A percentile compares a stretch with the other conserved stretches of the same genome.
Conservation (phyloP, 1,140 invertebrate genomes). For the Ostrea edulis region DNA sequence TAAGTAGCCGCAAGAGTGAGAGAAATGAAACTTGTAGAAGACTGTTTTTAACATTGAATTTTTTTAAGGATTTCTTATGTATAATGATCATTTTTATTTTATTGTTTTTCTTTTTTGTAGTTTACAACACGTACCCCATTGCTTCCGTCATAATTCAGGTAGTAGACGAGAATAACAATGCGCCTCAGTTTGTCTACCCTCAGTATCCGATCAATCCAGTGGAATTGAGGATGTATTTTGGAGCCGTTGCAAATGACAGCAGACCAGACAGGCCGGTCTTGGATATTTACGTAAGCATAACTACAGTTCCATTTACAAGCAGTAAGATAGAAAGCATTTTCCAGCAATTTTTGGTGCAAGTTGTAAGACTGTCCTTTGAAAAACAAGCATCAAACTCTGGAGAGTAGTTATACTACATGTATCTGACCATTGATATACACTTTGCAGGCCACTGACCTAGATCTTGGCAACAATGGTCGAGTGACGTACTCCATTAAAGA, state of each 20-base stretch:
- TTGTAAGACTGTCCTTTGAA: no score
- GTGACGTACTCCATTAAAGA: conserved; percentile 46
- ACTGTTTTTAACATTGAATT: no score
- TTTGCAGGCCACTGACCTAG: conserved; percentile 58
- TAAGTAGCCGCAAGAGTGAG: neutral
- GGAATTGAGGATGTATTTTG: conserved; percentile 52
- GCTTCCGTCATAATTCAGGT: conserved; percentile 89
- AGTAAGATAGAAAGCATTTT: no score
- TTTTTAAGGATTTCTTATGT: no score
- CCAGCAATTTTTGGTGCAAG: no score
- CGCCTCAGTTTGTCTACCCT: conserved; percentile 88
- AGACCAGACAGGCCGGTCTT: conserved; percentile 39
- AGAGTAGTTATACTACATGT: no score
- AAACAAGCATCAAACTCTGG: no score
- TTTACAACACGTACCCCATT: conserved; percentile 56
- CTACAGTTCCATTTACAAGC: neutral
- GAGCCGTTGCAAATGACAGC: conserved; percentile 33
- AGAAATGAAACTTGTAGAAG: no score
- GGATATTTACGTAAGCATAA: conserved; percentile 35
- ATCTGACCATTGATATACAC: no score
- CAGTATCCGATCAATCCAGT: conserved; percentile 70
- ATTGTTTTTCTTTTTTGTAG: conserved; percentile 37
- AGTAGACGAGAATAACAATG: conserved; percentile 92
- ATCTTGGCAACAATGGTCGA: conserved; percentile 53
- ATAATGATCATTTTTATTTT: no score